Evolutionary conservation across 2,888 invertebrate genomes (phyloP), one percentile per base, ranked within the genome.

Genomic region (Cryptophagus acutangulus): DNA sequence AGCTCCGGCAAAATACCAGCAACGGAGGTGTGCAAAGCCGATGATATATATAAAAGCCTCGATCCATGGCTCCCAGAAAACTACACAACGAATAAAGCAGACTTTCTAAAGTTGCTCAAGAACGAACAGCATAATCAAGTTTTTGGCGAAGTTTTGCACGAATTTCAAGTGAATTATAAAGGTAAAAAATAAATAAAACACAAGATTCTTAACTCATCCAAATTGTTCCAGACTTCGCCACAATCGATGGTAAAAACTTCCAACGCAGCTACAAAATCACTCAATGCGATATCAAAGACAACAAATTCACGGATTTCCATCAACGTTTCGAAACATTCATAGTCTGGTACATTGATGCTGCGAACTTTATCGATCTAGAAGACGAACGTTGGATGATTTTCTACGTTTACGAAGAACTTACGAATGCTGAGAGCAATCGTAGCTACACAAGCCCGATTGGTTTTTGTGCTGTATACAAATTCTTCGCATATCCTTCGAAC

Each of bases 341-440:
- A 6, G 71, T 95, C 43, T 96, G 92, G 87, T 97, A 85, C 70
- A 91, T 99, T 52, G 97, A 99, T 74, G 95, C 91, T 9, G 95
- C 94, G 1, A 89, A 88, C 20, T 94, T 85, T 61, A 90, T 99
- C 52, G 95, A 96, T 69, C 76, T 84, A 2, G 87, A 90, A 65
- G 97, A 99, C 73, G 81, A 86, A 9, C 82, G 85, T 54, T 99
- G 97, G 96, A 78, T 82, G 40, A 89, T 86, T 63, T 90, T 88
- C 63, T 79, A 85, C 52, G 76, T 87, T 51, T 87, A 81, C 62
- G 87, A 87, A 63, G 82, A 80, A 62, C 83, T 78, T 56, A 71
- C 72, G 44, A 74, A 76, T 4, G 72, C 76, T 40, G 74, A 76
- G 46, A 81, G 79, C 1, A 70, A 71, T 6, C 62, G 45, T 36